Conservation (phyloP, 2,797 vertebrate genomes). For the Momotus momota region DNA sequence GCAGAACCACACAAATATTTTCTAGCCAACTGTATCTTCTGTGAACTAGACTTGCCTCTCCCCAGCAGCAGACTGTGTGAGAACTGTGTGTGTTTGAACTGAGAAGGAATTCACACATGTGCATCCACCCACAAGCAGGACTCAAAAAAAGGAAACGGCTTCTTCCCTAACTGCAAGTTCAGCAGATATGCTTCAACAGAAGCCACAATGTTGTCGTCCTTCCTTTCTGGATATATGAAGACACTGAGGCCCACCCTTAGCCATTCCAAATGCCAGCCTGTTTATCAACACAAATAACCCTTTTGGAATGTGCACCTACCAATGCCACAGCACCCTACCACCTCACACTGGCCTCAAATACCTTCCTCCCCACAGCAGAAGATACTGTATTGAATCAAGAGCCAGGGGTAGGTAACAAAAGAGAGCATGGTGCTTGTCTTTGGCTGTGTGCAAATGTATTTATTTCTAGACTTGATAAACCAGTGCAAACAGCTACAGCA, state of each 20-base stretch:
- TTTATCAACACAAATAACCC: background rate
- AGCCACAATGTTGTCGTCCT: background rate
- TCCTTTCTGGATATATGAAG: background rate
- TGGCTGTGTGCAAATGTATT: rapidly evolving
- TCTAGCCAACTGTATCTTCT: background rate
- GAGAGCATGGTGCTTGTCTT: background rate
- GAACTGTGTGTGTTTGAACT: background rate
- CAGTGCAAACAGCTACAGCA: background rate
- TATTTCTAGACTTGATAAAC: background rate
- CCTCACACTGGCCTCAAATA: background rate
- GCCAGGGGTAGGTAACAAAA: background rate
- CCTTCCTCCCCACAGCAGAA: background rate
- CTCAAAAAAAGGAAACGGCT: rapidly evolving
- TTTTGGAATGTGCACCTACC: background rate
- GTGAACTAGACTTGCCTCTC: background rate
- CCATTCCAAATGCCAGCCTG: background rate
- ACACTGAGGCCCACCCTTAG: background rate
- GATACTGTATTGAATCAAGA: background rate
- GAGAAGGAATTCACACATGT: background rate
- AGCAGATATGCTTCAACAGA: background rate
- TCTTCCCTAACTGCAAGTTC: background rate
- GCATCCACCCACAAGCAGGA: background rate
- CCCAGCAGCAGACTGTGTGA: background rate
- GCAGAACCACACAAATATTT: background rate
- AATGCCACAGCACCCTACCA: background rate